These are phyloP conservation scores for Hylaeus anthracinus DNA, from an alignment of 1,140 invertebrate species.

Conservation along the genomic window DNA sequence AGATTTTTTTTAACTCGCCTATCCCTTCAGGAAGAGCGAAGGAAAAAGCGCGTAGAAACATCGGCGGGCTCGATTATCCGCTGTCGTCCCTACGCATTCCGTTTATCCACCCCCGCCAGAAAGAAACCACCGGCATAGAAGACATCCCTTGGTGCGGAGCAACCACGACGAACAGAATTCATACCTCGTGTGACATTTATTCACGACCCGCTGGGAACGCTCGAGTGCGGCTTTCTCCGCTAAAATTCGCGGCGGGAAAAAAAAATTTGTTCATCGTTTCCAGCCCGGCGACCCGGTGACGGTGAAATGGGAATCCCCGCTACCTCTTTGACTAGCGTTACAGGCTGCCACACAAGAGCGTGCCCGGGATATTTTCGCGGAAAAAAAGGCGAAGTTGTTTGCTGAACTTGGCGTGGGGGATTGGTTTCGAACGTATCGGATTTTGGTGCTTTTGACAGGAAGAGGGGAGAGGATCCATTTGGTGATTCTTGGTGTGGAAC, in stretches of 20 bases:
- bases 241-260: constrained; percentile 43
- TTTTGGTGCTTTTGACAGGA: too few species aligned
- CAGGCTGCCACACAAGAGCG: neutral
- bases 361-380: too few species aligned
- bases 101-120: neutral
- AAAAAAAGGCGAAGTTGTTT: too few species aligned
- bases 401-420: too few species aligned
- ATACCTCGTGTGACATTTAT: constrained; percentile 57
- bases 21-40: neutral
- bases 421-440: too few species aligned
- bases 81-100: neutral
- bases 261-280: constrained; percentile 20
- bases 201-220: constrained; percentile 49
- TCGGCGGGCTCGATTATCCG: constrained; percentile 41
- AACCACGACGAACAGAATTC: neutral
- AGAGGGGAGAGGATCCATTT: too few species aligned
- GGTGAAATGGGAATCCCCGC: neutral
- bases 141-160: neutral
- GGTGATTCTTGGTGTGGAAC: too few species aligned
- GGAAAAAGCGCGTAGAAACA: neutral
- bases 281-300: neutral
- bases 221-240: constrained; percentile 29
- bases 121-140: neutral
- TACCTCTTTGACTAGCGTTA: neutral
- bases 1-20: constrained; percentile 55